These are phyloP conservation scores for Neocrepidodera transversa DNA, from an alignment of 2,888 invertebrate species.

Conservation along the genomic window DNA sequence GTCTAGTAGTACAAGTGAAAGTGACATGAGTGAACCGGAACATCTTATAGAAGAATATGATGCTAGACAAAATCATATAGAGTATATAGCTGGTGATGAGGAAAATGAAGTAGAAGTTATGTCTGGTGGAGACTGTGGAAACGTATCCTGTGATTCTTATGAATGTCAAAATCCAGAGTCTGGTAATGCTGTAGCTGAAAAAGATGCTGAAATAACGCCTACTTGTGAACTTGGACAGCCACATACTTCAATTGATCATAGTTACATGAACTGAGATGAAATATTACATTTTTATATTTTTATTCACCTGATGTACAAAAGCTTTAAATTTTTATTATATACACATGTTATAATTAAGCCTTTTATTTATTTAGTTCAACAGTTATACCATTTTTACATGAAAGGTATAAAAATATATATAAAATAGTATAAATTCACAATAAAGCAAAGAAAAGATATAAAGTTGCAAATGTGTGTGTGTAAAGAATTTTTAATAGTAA, in stretches of 20 bases:
- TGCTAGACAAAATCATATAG: slow-evolving; percentile 58
- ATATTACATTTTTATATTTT: background rate
- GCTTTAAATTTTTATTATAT: background rate
- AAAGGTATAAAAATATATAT: too few relatives aligned
- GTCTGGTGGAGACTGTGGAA: slow-evolving; percentile 66
- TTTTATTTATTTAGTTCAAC: too few relatives aligned
- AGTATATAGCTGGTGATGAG: slow-evolving; percentile 52
- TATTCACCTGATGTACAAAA: background rate
- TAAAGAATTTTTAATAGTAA: too few relatives aligned
- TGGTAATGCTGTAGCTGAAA: slow-evolving; percentile 53
- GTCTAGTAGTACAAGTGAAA: slow-evolving; percentile 58
- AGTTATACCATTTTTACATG: too few relatives aligned
- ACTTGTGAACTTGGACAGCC: slow-evolving; percentile 25
- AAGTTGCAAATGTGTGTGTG: too few relatives aligned
- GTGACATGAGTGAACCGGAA: slow-evolving; percentile 69
- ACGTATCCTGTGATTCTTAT: slow-evolving; percentile 44
- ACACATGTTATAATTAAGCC: too few relatives aligned
- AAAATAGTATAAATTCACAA: too few relatives aligned
- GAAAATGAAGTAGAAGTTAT: slow-evolving; percentile 85
- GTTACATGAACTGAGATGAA: background rate
- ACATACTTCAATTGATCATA: slow-evolving; percentile 11
- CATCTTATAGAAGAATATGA: slow-evolving; percentile 68
- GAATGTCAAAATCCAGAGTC: slow-evolving; percentile 49
- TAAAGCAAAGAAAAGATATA: too few relatives aligned
- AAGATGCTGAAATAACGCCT: slow-evolving; percentile 46